Percentiles rank a stretch among this genome's conserved stretches.
phyloP scores from a whole-genome alignment of 2,113 vertebrate genomes.

The Arvicanthis niloticus region DNA sequence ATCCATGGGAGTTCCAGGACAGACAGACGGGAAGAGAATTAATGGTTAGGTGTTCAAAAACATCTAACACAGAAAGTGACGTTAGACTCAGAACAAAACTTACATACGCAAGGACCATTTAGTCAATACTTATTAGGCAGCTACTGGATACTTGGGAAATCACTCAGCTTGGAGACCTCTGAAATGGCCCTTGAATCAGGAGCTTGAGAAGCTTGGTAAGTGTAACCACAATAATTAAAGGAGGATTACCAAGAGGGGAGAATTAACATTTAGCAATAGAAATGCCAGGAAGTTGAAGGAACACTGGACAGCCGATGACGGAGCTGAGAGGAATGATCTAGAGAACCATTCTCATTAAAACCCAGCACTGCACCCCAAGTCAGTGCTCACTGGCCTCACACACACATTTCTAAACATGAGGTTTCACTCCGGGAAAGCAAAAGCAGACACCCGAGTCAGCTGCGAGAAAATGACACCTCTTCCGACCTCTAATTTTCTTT shows the following conservation, averaged over 20 bases:
- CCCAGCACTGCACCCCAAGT: slow-evolving; percentile 6
- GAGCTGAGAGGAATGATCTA: not conserved
- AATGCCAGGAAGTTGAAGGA: not conserved
- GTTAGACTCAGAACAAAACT: not conserved
- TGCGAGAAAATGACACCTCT: slow-evolving; percentile 54
- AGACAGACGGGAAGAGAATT: not conserved
- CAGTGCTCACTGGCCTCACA: not conserved
- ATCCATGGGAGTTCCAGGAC: not conserved
- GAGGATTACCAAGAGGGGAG: not conserved
- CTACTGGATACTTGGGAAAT: not conserved
- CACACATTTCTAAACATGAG: slow-evolving; percentile 44
- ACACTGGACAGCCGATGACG: not conserved
- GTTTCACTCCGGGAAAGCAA: slow-evolving; percentile 24
- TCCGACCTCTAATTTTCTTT: slow-evolving; percentile 64
- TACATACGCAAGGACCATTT: not conserved
- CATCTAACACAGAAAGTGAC: not conserved
- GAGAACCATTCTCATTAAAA: slow-evolving; percentile 53
- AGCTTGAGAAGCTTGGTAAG: not conserved
- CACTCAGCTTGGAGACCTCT: not conserved
- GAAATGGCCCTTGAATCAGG: not conserved
- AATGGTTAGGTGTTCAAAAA: not conserved
- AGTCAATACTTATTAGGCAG: not conserved
- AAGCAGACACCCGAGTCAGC: slow-evolving; percentile 18
- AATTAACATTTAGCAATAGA: not conserved
- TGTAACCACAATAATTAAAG: not conserved